Evolutionary conservation across 2,888 invertebrate genomes (phyloP), one percentile per base, ranked within the genome.

Genomic region (Himalopsyche anomala): DNA sequence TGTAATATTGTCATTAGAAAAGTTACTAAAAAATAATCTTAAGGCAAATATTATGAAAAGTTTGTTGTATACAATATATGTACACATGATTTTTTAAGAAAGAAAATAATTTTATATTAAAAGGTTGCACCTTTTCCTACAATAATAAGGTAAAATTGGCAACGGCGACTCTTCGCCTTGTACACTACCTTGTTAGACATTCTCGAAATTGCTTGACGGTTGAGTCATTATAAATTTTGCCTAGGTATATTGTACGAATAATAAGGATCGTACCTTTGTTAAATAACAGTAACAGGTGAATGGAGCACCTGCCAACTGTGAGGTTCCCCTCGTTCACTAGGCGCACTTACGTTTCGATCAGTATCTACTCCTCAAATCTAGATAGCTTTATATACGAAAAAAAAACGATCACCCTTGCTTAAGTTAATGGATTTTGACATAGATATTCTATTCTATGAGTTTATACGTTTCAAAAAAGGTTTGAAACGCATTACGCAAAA

Each of bases 251-350:
- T 36, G 38, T 74, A 74, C 74, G 40, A 85, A 74, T 82, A 85
- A 82, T 82, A 74, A 69, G n/a, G 51, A 19, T 17, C 54, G 51
- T 85, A 51, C 62, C 82, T 79, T 85, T 82, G 83, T 28, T 54
- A 79, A 40, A 82, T 51, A 45, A 81, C 56, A 80, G 82, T 87
- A 88, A 88, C 88, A 88, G 88, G 88, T 88, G 88, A 88, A 82
- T 88, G 74, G 56, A n/a, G 81, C 88, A 88, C 88, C 88, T 88
- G 88, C 82, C 86, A 81, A 80, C 19, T 28, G 56, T 38, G 12
- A 74, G 80, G 84, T 15, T 36, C 56, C 82, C 84, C 80, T 74
- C 83, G 83, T 74, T 51, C 55, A 40, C 51, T 56, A 56, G 62
- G 81, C 84, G 81, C 84, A 84, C 84, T 84, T 84, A 84, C 84